A percentile compares a stretch with the other conserved stretches of the same genome.
phyloP scores from a whole-genome alignment of 2,797 vertebrate genomes.

The Allobates femoralis region DNA sequence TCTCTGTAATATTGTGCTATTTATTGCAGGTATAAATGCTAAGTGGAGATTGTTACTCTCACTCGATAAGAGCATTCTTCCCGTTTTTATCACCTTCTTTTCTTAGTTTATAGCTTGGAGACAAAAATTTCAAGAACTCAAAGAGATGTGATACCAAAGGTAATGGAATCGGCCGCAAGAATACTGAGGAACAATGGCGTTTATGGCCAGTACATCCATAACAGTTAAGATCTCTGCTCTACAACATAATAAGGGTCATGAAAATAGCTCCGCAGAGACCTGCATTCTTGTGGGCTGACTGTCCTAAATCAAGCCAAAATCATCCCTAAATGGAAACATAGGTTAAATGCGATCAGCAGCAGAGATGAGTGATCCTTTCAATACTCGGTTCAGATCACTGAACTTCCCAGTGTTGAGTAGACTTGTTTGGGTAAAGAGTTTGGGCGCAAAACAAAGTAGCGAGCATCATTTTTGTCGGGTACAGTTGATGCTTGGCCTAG shows the following conservation, averaged over 20 bases:
- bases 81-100: slow-evolving; percentile 37
- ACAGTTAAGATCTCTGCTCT: no score
- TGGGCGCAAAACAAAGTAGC: no score
- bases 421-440: no score
- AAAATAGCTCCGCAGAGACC: not conserved
- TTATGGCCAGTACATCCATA: not conserved
- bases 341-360: not conserved
- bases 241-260: not conserved
- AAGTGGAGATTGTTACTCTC: slow-evolving; percentile 57
- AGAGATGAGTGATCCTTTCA: no score
- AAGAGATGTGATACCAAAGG: not conserved
- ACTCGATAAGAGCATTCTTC: slow-evolving; percentile 38
- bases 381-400: no score
- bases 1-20: slow-evolving; percentile 38
- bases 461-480: no score
- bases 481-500: no score
- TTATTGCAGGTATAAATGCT: slow-evolving; percentile 57
- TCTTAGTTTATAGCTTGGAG: slow-evolving; percentile 34
- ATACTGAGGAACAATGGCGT: not conserved
- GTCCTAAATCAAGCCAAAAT: not conserved
- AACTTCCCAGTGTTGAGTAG: no score
- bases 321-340: not conserved
- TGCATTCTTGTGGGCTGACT: not conserved
- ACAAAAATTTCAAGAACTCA: slow-evolving; percentile 24
- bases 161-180: not conserved